Evolutionary conservation across 2,888 invertebrate genomes (phyloP).

Genomic region (Elysia crispata): DNA sequence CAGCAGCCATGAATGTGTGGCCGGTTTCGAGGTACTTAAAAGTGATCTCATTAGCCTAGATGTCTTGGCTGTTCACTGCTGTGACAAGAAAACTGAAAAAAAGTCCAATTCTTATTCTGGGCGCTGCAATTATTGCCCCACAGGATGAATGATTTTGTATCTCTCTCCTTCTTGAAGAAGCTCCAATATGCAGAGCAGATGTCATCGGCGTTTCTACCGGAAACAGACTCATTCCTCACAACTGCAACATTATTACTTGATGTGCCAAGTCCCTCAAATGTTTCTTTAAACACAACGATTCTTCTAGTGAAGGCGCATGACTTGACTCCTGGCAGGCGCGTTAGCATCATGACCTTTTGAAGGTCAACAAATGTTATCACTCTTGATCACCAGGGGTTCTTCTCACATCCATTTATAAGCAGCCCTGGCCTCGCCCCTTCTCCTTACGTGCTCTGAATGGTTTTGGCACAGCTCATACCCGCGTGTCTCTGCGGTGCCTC

Average conservation of each 20-base stretch:
- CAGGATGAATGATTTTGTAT: slow-evolving; percentile 9
- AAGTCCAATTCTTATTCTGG: slow-evolving; percentile 28
- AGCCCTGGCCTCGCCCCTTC: not conserved
- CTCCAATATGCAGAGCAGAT: slow-evolving; percentile 21
- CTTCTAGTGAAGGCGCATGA: slow-evolving; percentile 14
- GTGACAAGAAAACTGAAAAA: not conserved
- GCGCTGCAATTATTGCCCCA: slow-evolving; percentile 16
- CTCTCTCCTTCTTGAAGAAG: slow-evolving; percentile 2
- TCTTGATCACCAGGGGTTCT: slow-evolving; percentile 13
- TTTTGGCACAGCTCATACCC: not conserved
- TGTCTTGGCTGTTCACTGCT: not conserved
- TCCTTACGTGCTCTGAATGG: slow-evolving; percentile 1
- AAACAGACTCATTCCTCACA: slow-evolving; percentile 10
- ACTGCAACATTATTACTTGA: not conserved
- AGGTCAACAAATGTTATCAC: slow-evolving; percentile 23
- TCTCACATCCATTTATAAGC: not conserved
- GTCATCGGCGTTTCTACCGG: slow-evolving; percentile 30
- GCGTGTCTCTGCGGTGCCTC: not conserved
- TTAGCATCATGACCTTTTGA: slow-evolving; percentile 27
- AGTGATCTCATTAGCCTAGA: not conserved
- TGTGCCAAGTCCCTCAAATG: slow-evolving; percentile 25
- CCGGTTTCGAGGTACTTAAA: slow-evolving; percentile 18
- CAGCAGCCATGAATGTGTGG: slow-evolving; percentile 26
- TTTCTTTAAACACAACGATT: slow-evolving; percentile 22
- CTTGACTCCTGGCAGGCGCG: slow-evolving; percentile 6